Conservation (phyloP, 1,140 invertebrate species). For the Archegozetes longisetosus region DNA sequence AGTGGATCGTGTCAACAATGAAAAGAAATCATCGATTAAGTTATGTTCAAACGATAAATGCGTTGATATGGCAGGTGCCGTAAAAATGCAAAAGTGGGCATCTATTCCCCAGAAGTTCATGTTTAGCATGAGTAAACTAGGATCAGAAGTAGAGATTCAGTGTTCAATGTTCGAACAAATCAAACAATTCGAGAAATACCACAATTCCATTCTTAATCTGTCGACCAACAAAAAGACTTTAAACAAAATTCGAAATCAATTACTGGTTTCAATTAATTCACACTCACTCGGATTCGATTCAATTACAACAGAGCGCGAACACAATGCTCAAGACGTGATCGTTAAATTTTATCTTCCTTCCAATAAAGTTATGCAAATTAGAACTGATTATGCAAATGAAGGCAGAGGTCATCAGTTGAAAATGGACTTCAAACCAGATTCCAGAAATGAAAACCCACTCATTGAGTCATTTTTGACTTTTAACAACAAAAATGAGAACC, state of each 20-base stretch:
- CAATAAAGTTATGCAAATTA: not conserved
- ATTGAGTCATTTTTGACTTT: not conserved
- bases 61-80: too few relatives aligned
- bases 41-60: too few relatives aligned
- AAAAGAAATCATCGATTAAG: too few relatives aligned
- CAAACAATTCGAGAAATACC: not conserved
- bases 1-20: too few relatives aligned
- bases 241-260: not conserved
- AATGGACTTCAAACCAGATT: not conserved
- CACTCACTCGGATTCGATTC: constrained; percentile 1
- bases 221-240: not conserved
- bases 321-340: not conserved
- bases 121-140: not conserved
- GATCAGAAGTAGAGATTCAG: not conserved
- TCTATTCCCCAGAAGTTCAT: not conserved
- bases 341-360: constrained; percentile 1
- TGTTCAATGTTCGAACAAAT: not conserved
- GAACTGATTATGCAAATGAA: not conserved
- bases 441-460: not conserved
- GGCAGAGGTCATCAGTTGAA: not conserved
- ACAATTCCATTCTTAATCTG: not conserved
- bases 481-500: not conserved
- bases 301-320: not conserved
- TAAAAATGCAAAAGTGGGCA: not conserved
- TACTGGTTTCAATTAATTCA: not conserved